Evolutionary conservation across 2,888 invertebrate species (phyloP), one percentile per base, ranked within the genome.

Genomic region (Agonopterix arenella): DNA sequence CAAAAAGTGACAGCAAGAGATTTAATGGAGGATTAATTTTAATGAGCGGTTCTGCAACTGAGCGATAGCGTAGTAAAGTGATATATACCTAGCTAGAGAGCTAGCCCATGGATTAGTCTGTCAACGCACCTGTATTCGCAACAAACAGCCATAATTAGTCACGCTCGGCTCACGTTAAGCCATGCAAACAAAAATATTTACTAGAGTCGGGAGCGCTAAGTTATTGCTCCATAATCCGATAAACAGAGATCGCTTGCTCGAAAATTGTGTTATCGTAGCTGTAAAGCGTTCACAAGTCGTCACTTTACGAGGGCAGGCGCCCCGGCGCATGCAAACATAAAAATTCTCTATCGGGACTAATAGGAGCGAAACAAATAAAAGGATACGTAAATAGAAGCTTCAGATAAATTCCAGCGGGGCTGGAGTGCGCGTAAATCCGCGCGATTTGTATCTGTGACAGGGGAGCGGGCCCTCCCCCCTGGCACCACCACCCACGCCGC

Each of bases 401-500:
- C 70, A 80, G 85, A 88, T 88, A 86, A 85, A 88, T 88, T 88
- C 84, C 86, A 73, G 73, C 80, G 86, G 88, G 88, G 88, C 80
- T 78, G 68, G 83, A 86, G 86, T 74, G 76, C 76, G 84, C 86
- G 86, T 88, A 89, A 89, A 89, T 89, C 89, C 89, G 80, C 78
- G 83, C 89, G 89, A 89, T 90, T 89, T 90, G 89, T 89, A 88
- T 89, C 89, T 79, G 83, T 84, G 88, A 86, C 89, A 85, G 81
- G 80, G 77, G 79, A 73, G 75, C 66, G 61, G 57, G 58, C 61
- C 60, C 54, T 55, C 55, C 48, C 43, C 57, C 62, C 58, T 56
- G 53, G 55, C 50, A 55, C 51, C 57, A 47, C 59, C 53, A 52
- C 62, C 59, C 53, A 1, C 59, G 52, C 59, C 46, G 53, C 44